Evolutionary conservation across 2,797 vertebrate genomes (phyloP).

Genomic region (Eulemur mongoz): DNA sequence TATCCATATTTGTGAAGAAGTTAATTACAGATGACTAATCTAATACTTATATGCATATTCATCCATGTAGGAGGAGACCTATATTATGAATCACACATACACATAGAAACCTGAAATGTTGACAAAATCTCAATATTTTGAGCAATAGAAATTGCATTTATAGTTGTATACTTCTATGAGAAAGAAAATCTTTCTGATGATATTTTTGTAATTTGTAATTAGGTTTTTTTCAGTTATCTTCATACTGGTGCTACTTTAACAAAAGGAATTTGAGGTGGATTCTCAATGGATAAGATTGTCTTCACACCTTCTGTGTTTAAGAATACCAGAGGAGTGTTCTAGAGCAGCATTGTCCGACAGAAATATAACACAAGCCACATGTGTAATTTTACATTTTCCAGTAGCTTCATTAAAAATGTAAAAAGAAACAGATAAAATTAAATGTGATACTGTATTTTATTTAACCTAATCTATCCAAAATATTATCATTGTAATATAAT

Average conservation of each 20-base stretch:
- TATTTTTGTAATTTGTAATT: conserved; percentile 14
- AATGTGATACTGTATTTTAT: not conserved
- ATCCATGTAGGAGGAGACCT: conserved; percentile 14
- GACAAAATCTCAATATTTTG: conserved; percentile 53
- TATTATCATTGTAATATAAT: not conserved
- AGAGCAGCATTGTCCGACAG: not conserved
- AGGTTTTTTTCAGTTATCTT: not conserved
- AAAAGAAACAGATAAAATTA: not conserved
- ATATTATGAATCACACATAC: conserved; percentile 3
- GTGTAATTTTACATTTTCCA: conserved; percentile 21
- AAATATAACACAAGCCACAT: not conserved
- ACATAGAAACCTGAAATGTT: conserved; percentile 27
- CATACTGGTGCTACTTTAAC: not conserved
- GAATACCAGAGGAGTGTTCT: not conserved
- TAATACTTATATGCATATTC: conserved; percentile 27
- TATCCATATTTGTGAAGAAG: not conserved
- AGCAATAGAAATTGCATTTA: conserved; percentile 36
- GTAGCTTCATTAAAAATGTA: conserved; percentile 28
- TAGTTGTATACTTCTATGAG: not conserved
- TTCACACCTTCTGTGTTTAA: not conserved
- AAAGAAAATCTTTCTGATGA: not conserved
- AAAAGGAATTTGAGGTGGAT: not conserved
- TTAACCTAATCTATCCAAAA: not conserved
- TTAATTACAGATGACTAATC: conserved; percentile 52
- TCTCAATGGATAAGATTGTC: not conserved